Evolutionary conservation across 2,797 vertebrate genomes (phyloP), one percentile per base, ranked within the genome.

Genomic region (Artibeus lituratus): DNA sequence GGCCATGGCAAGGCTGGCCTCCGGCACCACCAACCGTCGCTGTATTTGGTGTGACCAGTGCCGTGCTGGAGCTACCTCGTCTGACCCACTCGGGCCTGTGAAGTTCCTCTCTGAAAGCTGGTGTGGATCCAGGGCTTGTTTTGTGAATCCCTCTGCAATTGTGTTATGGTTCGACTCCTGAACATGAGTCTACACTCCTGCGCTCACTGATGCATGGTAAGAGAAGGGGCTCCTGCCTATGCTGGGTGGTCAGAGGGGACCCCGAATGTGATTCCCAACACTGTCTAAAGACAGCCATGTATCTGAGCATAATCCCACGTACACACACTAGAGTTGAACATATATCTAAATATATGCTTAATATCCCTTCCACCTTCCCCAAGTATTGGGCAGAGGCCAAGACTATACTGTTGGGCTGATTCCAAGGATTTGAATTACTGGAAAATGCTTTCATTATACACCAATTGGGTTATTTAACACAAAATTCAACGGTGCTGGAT

Each of bases 401-500:
- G 55, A 95, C 93, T 77, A 84, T 77, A 88, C 80, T 96, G 35
- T 65, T 86, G 91, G 87, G 53, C 35, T 22, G n/a, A 86, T 62
- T 95, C 92, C 89, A 93, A 97, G 62, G 87, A 93, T 69, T 6
- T 81, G 53, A 90, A 91, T 94, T 92, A 95, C 70, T 92, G 82
- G 87, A 96, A 96, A n/a, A 69, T 83, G 19, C 96, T 96, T 94
- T 91, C 65, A 77, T 81, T 77, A 93, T 87, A 95, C 15, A 96
- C 57, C 76, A 92, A 93, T 57, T 87, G 37, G 82, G 53, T 89
- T 95, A 95, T 49, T 93, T 90, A 90, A 97, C 94, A 96, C 37
- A 91, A 93, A 95, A 97, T 70, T 80, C 76, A 83, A 89, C 1
- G 7, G 65, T 24, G 70, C 76, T 95, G 26, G 87, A 93, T 77